A percentile compares a stretch with the other conserved stretches of the same genome.
These are phyloP conservation scores for Hylomyscus alleni DNA, from an alignment of 2,797 vertebrate species.

Conservation along the genomic window DNA sequence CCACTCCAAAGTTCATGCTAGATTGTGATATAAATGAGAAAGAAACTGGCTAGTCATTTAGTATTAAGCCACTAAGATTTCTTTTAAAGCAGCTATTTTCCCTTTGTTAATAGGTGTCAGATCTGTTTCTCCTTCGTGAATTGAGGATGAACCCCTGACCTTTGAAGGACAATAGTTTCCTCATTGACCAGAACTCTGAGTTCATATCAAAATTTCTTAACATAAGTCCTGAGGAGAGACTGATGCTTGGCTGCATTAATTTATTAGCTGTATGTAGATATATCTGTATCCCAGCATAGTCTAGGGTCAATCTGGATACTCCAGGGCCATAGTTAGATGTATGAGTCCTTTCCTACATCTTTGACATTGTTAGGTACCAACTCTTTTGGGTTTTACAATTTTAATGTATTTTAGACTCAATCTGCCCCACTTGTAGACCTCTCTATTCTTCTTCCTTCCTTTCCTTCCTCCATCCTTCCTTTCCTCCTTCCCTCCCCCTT, in stretches of 20 bases:
- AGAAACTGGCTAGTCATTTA: constrained; percentile 34
- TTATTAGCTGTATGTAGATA: constrained; percentile 37
- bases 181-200: background rate
- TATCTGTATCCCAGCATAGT: background rate
- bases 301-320: background rate
- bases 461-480: background rate
- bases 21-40: constrained; percentile 18
- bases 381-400: constrained; percentile 36
- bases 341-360: background rate
- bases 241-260: background rate
- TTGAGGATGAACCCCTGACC: background rate
- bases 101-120: constrained; percentile 43
- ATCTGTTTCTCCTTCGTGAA: constrained; percentile 4
- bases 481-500: background rate
- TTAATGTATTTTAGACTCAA: constrained; percentile 3
- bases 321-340: background rate
- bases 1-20: background rate
- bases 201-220: constrained; percentile 51
- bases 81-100: constrained; percentile 17
- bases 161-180: constrained; percentile 20
- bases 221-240: background rate
- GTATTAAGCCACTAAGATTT: constrained; percentile 30
- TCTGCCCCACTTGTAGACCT: background rate
- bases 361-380: constrained; percentile 44
- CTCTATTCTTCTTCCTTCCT: background rate